Evolutionary conservation across 2,113 vertebrate genomes (phyloP).

Genomic region (Pantherophis guttatus): DNA sequence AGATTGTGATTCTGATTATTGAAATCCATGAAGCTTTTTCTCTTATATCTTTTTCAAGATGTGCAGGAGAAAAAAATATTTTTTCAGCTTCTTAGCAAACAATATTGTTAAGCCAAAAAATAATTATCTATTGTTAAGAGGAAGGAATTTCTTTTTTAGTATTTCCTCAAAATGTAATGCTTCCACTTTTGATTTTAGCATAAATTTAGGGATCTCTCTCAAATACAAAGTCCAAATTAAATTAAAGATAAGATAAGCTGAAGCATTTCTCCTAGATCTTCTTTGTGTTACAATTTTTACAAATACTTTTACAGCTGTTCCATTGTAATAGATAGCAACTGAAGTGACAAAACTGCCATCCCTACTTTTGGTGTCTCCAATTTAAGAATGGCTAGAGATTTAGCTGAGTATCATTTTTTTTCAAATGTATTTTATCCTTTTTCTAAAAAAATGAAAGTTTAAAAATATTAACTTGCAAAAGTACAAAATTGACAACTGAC

Average conservation of each 20-base stretch:
- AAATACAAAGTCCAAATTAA: neutral
- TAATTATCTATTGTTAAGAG: too few relatives aligned
- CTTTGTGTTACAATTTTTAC: neutral
- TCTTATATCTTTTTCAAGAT: neutral
- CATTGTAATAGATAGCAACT: neutral
- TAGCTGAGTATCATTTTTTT: neutral
- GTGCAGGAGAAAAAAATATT: too few relatives aligned
- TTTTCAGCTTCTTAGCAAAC: too few relatives aligned
- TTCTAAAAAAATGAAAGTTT: too few relatives aligned
- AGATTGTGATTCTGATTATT: neutral
- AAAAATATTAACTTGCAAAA: neutral
- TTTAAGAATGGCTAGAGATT: neutral
- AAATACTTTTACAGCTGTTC: neutral
- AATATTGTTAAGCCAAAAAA: too few relatives aligned
- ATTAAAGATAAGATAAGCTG: neutral
- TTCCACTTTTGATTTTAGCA: neutral
- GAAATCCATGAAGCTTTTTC: neutral
- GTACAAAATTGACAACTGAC: neutral
- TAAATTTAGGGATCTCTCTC: neutral
- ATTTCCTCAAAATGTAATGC: neutral
- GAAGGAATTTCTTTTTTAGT: neutral
- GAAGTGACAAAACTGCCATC: neutral
- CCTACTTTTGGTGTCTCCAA: neutral
- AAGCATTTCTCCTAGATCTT: neutral
- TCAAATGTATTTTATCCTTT: neutral